phyloP scores from a whole-genome alignment of 1,140 invertebrate species.

The Zeugodacus cucurbitae region DNA sequence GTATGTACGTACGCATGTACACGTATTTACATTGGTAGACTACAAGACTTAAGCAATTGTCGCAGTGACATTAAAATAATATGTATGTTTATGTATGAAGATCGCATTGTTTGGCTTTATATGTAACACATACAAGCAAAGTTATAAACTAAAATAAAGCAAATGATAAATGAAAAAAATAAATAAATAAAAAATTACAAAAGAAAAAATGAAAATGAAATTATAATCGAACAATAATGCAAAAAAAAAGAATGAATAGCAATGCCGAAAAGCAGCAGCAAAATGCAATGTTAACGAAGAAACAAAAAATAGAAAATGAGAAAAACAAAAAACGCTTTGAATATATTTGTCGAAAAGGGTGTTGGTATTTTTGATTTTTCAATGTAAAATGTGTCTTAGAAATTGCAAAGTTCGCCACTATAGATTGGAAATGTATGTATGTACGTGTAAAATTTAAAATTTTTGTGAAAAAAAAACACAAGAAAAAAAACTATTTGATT shows the following conservation, averaged over 20 bases:
- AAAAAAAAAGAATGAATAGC: constrained; percentile 6
- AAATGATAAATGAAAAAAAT: constrained; percentile 40
- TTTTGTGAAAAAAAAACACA: background rate
- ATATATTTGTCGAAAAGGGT: background rate
- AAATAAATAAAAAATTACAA: constrained; percentile 42
- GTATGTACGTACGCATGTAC: background rate
- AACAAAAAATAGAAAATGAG: too few relatives aligned
- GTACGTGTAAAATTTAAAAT: background rate
- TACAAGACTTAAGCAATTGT: constrained; percentile 66
- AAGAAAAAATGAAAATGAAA: constrained; percentile 41
- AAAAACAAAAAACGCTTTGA: constrained; percentile 40
- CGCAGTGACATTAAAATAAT: constrained; percentile 62
- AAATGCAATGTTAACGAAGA: constrained; percentile 37
- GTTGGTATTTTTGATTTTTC: background rate
- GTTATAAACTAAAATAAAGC: background rate
- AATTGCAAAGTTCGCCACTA: background rate
- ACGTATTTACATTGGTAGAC: constrained; percentile 51
- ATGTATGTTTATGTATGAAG: constrained; percentile 51
- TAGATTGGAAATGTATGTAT: background rate
- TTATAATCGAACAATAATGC: constrained; percentile 26
- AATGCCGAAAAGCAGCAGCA: background rate
- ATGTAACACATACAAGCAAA: background rate
- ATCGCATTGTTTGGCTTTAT: constrained; percentile 64
- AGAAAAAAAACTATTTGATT: background rate
- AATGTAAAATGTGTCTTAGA: constrained; percentile 30